Percentiles rank a stretch among this genome's conserved stretches.
These are phyloP conservation scores for Peucedramus taeniatus DNA, from an alignment of 2,113 vertebrate species.

Conservation along the genomic window DNA sequence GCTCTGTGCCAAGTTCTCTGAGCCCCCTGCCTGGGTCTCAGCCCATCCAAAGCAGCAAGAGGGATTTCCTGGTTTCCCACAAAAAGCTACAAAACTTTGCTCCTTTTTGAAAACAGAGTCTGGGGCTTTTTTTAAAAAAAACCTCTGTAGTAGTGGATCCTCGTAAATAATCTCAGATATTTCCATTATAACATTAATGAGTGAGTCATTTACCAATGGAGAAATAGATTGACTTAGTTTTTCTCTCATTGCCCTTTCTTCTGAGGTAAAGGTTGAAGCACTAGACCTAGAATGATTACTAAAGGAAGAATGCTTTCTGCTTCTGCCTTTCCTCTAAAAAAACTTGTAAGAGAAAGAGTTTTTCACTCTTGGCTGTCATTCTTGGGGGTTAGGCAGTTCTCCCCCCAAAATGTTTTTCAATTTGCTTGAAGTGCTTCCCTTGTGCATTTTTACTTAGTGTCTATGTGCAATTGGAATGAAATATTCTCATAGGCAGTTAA, in stretches of 20 bases:
- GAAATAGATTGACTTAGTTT: neutral
- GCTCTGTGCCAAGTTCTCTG: too few species aligned
- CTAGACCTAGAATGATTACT: neutral
- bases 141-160: neutral
- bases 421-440: neutral
- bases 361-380: neutral
- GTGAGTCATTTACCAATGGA: neutral
- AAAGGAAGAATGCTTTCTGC: neutral
- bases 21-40: too few species aligned
- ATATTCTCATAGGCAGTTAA: neutral
- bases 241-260: neutral
- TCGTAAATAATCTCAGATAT: neutral
- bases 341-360: neutral
- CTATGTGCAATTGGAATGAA: neutral
- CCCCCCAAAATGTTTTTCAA: neutral
- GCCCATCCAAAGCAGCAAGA: too few species aligned
- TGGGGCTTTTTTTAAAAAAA: neutral
- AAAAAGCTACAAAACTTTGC: neutral
- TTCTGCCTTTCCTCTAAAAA: neutral
- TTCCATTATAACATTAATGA: neutral
- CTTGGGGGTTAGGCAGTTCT: neutral
- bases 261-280: neutral
- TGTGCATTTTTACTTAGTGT: neutral
- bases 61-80: too few species aligned
- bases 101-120: neutral